Conservation (phyloP, 1,140 invertebrate genomes). For the Orchestia grillus region DNA sequence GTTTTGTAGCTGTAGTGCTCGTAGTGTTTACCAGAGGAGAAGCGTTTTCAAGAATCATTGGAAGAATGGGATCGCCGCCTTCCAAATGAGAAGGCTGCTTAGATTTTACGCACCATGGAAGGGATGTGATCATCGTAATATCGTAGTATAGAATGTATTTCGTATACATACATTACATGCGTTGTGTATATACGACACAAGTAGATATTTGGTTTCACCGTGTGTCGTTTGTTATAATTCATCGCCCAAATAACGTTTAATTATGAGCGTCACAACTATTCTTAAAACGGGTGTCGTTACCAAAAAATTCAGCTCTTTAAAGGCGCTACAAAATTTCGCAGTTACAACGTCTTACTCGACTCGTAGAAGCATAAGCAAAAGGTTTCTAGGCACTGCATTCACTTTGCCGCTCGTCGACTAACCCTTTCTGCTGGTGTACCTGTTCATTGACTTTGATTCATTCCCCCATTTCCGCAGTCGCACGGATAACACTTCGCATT, state of each 20-base stretch:
- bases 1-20: not conserved
- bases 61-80: not conserved
- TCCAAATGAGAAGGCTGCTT: not conserved
- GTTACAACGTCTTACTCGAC: not conserved
- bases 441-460: not conserved
- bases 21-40: not conserved
- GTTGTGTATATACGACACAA: too few relatives aligned
- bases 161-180: too few relatives aligned
- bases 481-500: not conserved
- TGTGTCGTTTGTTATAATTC: too few relatives aligned
- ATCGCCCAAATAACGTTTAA: too few relatives aligned
- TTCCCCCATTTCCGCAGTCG: not conserved
- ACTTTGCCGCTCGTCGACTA: not conserved
- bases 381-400: not conserved
- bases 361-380: not conserved
- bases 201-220: too few relatives aligned
- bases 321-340: not conserved
- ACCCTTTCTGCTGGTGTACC: not conserved
- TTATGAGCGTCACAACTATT: too few relatives aligned
- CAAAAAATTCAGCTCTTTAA: not conserved
- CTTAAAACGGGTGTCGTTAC: too few relatives aligned
- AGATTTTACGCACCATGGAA: not conserved
- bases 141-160: not conserved
- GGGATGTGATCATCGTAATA: not conserved
- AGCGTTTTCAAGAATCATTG: not conserved